A percentile compares a stretch with the other conserved stretches of the same genome.
phyloP scores from a whole-genome alignment of 2,888 invertebrate genomes.

The Mythimna albipuncta region DNA sequence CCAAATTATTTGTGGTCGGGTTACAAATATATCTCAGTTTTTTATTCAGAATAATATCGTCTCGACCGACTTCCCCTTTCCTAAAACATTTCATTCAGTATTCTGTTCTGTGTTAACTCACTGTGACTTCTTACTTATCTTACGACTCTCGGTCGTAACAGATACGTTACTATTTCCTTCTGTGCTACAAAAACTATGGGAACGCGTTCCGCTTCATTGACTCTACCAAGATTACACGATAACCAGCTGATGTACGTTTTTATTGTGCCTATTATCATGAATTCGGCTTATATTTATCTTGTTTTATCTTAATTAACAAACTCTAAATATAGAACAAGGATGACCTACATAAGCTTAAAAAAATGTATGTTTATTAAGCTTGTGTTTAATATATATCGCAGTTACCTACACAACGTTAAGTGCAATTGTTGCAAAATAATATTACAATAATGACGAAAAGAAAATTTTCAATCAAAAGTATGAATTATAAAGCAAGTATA shows the following conservation, averaged over 20 bases:
- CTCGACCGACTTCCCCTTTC: background rate
- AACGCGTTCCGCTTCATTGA: constrained; percentile 25
- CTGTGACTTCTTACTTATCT: constrained; percentile 5
- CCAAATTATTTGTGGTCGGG: background rate
- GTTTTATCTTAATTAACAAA: constrained; percentile 30
- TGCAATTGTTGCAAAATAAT: constrained; percentile 3
- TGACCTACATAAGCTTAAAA: constrained; percentile 29
- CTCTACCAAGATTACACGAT: constrained; percentile 14
- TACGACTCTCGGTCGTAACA: constrained; percentile 18
- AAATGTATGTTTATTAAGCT: too few relatives aligned
- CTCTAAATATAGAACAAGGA: constrained; percentile 29
- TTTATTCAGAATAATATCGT: background rate
- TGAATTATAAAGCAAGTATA: background rate
- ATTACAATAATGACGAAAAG: background rate
- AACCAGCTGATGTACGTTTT: constrained; percentile 13
- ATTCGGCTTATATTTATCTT: constrained; percentile 30
- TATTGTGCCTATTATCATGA: constrained; percentile 24
- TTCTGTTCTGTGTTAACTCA: background rate
- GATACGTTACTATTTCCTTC: constrained; percentile 7
- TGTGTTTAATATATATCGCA: constrained; percentile 21
- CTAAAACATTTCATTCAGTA: constrained; percentile 14
- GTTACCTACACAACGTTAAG: constrained; percentile 22
- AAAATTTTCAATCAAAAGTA: constrained; percentile 13
- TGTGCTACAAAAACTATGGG: constrained; percentile 10
- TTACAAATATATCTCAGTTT: background rate